Base-by-base conservation (phyloP, 2,888 invertebrate species). In the Athripsodes cinereus region DNA sequence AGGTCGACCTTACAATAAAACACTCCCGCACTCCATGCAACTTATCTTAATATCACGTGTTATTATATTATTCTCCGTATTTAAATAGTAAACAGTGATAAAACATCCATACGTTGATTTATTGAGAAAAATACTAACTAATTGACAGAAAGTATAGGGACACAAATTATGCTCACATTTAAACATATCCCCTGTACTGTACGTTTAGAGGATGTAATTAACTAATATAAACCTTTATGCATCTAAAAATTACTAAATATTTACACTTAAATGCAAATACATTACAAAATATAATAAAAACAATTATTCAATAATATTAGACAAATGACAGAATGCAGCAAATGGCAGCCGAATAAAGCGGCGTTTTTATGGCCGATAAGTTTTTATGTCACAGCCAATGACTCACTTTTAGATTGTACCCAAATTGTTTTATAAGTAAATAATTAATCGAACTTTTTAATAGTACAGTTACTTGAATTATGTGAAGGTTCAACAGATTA, bases 311-410 rank as follows among this genome's bases (percentile, higher is more conserved):
- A 74, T 74, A 77, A 78, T 75, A 78, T 74, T 70, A 74, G 74
- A 74, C 72, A 70, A 73, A 72, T 78, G 76, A 77, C 76, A 75
- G 74, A 71, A 71, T 66, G 69, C 68, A 72, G 74, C 74, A 76
- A 75, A 75, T 66, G 66, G 66, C 66, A 66, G 66, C 65, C 65
- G 62, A 64, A 16, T 16, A 58, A 54, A 57, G 58, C 61, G 57
- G 44, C 44, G 51, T 53, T 54, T 60, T 57, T 60, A 57, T 48
- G 48, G 57, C 57, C 53, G 6, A 50, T 18, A 8, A 8, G 2
- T 48, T 22, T 26, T 13, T 50, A 2, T 26, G 22, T 22, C 22
- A 13, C 40, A 13, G 13, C 16, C 40, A 8, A 13, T 40, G 13
- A 16, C 40, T 13, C 3, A 2, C 13, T 8, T 3, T 3, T 40